Evolutionary conservation across 2,113 vertebrate genomes (phyloP), one percentile per base, ranked within the genome.

Genomic region (Leptocoma aspasia): DNA sequence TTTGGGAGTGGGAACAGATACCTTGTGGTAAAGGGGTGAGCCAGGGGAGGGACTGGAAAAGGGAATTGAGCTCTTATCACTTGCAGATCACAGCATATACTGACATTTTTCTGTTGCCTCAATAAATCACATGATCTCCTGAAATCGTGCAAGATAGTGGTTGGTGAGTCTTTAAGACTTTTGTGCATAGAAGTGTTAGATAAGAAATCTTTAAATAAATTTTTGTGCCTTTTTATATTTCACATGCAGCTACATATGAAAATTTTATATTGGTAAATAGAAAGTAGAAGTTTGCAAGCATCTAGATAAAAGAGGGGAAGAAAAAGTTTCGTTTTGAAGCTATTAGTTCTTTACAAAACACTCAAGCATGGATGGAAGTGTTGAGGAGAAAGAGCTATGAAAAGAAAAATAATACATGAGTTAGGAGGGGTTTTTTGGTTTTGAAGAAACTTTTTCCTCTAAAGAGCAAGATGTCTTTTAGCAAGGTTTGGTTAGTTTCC

Each of bases 401-500:
- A 64, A 82, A 85, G 28, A 30, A 89, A 39, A 54, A 24, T 35
- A 27, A 21, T 19, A 17, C 1, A 6, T 13, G 2, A 15, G 1
- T 50, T 44, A 42, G 23, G n/a, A n/a, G 9, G 3, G 3, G 10
- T 39, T 18, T 47, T 82, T 71, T 89, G 21, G 20, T 35, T 90
- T 78, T 92, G 73, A 86, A 79, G 61, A 75, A 59, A 11, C 10
- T 9, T 11, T 79, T 94, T 96, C 80, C 93, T 95, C 52, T 94
- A 7, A 78, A 56, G 37, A 72, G 10, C 17, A 31, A 89, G 33
- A 10, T 45, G 21, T 39, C 44, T 93, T 37, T 49, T 52, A 65
- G 37, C 26, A 30, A 37, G 11, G 24, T 80, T 87, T 83, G 50
- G 33, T 68, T 78, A 2, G 26, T 79, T 96, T 90, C 82, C 3